These are phyloP conservation scores for Barbus barbus DNA, from an alignment of 2,113 vertebrate species.

Conservation along the genomic window DNA sequence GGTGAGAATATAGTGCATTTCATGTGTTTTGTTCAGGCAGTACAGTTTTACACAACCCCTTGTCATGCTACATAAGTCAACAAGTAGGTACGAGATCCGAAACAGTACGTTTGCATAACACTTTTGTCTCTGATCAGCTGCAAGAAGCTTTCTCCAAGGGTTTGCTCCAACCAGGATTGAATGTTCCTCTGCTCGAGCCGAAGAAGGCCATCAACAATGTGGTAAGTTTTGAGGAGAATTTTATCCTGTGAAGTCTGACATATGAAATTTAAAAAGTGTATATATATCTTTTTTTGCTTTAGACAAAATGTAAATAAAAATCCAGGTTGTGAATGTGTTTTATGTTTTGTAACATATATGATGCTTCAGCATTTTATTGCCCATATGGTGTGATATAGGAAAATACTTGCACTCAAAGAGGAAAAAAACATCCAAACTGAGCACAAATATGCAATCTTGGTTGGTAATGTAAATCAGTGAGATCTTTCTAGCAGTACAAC, in stretches of 20 bases:
- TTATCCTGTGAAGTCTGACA: neutral
- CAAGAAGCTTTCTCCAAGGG: conserved; percentile 88
- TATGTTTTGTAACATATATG: neutral
- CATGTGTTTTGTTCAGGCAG: neutral
- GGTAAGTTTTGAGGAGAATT: conserved; percentile 73
- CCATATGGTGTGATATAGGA: neutral
- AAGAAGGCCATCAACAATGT: conserved; percentile 79
- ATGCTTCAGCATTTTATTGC: neutral
- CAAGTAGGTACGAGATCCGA: neutral
- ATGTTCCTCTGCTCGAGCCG: conserved; percentile 79
- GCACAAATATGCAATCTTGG: neutral
- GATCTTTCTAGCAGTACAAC: too few species aligned
- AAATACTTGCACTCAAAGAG: too few species aligned
- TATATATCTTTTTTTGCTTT: too few species aligned
- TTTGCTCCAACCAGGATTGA: conserved; percentile 88
- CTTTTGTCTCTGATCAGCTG: conserved; percentile 72
- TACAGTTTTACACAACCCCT: neutral
- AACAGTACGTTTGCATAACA: neutral
- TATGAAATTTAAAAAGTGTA: neutral
- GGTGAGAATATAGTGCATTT: conserved; percentile 65
- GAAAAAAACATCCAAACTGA: too few species aligned
- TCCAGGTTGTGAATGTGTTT: neutral
- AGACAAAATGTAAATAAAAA: neutral
- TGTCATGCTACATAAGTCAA: neutral
- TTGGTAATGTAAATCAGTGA: too few species aligned